These are phyloP conservation scores for Drosophila ohnishii DNA, from an alignment of 1,140 invertebrate species.

Conservation along the genomic window DNA sequence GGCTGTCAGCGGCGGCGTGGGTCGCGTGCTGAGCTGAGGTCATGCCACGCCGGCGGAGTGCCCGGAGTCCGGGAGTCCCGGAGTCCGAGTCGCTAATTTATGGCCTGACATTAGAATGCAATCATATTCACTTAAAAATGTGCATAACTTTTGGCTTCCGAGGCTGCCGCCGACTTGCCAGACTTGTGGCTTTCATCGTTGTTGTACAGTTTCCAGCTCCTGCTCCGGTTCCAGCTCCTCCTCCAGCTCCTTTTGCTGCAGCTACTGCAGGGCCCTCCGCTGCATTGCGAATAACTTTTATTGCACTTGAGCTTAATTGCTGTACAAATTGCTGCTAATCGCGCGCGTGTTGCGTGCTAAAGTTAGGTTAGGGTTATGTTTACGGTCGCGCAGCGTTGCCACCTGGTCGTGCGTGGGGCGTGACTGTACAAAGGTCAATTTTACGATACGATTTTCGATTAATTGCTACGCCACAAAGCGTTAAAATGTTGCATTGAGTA, in stretches of 20 bases:
- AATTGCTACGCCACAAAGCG: not conserved
- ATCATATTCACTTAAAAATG: constrained; percentile 79
- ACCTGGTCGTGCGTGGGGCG: constrained; percentile 2
- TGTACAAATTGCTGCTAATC: constrained; percentile 55
- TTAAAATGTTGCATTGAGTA: not conserved
- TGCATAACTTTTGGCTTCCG: constrained; percentile 55
- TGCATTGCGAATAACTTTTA: constrained; percentile 28
- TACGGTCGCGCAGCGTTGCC: constrained; percentile 13
- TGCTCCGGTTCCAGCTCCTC: not conserved
- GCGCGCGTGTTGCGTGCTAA: constrained; percentile 30
- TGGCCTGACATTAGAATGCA: constrained; percentile 78
- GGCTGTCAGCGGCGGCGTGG: constrained; percentile 16
- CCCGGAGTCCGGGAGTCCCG: not conserved
- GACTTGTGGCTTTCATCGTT: constrained; percentile 33
- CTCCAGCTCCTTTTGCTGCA: not conserved
- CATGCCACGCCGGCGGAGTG: constrained; percentile 19
- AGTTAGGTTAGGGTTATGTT: constrained; percentile 11
- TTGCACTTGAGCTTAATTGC: constrained; percentile 54
- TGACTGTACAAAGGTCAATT: not conserved
- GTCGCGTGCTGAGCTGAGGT: constrained; percentile 40
- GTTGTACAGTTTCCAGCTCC: constrained; percentile 3
- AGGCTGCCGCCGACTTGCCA: constrained; percentile 7
- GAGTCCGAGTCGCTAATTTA: constrained; percentile 70
- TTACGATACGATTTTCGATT: not conserved
- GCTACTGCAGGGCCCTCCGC: not conserved